phyloP scores from a whole-genome alignment of 2,797 vertebrate species.

The Sebastes oblongus region DNA sequence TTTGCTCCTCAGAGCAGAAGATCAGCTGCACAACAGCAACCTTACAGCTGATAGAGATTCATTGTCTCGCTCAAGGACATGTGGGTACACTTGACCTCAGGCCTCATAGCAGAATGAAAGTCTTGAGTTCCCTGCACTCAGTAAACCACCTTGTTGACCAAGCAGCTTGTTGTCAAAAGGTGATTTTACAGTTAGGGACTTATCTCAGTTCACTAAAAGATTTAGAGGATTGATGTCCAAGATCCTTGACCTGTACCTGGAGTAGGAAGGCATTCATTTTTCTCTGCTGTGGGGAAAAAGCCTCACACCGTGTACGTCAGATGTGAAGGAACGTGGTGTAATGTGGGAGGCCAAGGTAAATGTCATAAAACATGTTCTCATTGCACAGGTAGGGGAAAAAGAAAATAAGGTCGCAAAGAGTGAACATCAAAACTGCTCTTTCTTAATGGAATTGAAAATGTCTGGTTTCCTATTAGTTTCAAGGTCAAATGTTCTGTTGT shows the following conservation, averaged over 20 bases:
- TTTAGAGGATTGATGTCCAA: neutral
- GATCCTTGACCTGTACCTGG: neutral
- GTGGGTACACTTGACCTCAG: conserved; percentile 20
- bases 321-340: neutral
- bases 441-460: neutral
- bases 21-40: conserved; percentile 21
- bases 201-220: neutral
- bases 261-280: neutral
- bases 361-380: conserved; percentile 41
- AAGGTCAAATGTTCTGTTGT: neutral
- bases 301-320: neutral
- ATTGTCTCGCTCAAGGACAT: conserved; percentile 9
- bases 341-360: conserved; percentile 34
- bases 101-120: conserved; percentile 9
- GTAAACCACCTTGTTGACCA: neutral
- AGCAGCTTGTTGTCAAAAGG: neutral
- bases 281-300: neutral
- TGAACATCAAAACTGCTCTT: neutral
- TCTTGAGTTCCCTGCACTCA: neutral
- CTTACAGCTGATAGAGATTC: conserved; percentile 12
- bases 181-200: neutral
- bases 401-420: neutral
- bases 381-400: neutral
- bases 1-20: conserved; percentile 21
- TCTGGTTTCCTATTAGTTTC: conserved; percentile 7